Conservation (phyloP, 1,140 invertebrate genomes). For the Phymastichus coffea region DNA sequence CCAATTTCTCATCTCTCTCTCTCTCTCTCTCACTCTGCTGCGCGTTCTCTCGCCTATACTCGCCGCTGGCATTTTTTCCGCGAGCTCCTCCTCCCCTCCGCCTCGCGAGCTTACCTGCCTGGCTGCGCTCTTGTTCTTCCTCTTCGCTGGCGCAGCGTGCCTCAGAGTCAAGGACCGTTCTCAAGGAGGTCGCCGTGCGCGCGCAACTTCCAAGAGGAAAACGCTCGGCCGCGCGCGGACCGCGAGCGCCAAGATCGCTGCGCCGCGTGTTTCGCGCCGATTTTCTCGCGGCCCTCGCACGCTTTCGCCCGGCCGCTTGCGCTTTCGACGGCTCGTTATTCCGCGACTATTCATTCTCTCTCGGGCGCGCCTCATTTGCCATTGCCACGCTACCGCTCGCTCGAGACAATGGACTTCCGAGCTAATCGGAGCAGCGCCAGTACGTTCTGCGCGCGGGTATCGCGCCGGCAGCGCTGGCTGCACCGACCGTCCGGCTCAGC, state of each 20-base stretch:
- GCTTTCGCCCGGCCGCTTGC: no score
- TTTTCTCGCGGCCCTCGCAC: no score
- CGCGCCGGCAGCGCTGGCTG: no score
- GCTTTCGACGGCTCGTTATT: no score
- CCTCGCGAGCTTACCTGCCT: slow-evolving; percentile 11
- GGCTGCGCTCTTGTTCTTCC: slow-evolving; percentile 26
- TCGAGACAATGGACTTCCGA: no score
- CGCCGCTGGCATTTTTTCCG: slow-evolving; percentile 32
- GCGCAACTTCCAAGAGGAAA: slow-evolving; percentile 35
- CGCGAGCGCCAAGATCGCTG: not conserved
- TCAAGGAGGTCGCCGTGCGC: slow-evolving; percentile 56
- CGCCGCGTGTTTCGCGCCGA: no score
- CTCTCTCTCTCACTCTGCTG: slow-evolving; percentile 31
- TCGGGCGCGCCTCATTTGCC: no score
- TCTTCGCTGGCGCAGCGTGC: slow-evolving; percentile 20
- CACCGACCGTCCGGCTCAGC: no score
- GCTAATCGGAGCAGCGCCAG: no score
- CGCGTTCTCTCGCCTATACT: slow-evolving; percentile 16
- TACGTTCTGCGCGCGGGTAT: no score
- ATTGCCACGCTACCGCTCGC: no score
- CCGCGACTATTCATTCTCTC: no score
- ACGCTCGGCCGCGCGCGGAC: slow-evolving; percentile 19
- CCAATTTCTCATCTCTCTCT: slow-evolving; percentile 30
- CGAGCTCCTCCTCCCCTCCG: slow-evolving; percentile 24
- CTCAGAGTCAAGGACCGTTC: slow-evolving; percentile 57